Evolutionary conservation across 2,797 vertebrate species (phyloP).

Genomic region (Cirrhinus mrigala): DNA sequence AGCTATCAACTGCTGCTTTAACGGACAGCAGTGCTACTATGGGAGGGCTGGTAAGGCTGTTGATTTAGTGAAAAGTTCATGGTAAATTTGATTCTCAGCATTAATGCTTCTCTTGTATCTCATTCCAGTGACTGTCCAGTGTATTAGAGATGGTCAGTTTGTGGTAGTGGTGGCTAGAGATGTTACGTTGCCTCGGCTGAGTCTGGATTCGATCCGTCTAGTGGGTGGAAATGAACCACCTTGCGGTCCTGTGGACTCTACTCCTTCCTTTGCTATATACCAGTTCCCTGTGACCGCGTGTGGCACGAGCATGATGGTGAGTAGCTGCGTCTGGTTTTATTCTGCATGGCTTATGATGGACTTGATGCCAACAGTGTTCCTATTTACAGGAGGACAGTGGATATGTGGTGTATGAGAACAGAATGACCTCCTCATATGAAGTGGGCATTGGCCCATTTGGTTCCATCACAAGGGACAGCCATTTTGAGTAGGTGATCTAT

Average conservation of each 20-base stretch:
- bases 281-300: slow-evolving; percentile 73
- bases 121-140: slow-evolving; percentile 76
- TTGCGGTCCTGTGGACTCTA: slow-evolving; percentile 63
- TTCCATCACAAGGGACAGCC: slow-evolving; percentile 74
- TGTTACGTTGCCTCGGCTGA: slow-evolving; percentile 70
- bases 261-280: slow-evolving; percentile 71
- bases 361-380: neutral
- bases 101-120: slow-evolving; percentile 31
- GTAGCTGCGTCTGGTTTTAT: slow-evolving; percentile 2
- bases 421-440: slow-evolving; percentile 67
- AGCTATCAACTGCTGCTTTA: slow-evolving; percentile 72
- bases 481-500: slow-evolving; percentile 66
- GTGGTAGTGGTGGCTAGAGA: slow-evolving; percentile 74
- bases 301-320: slow-evolving; percentile 67
- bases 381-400: slow-evolving; percentile 67
- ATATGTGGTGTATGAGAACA: slow-evolving; percentile 72
- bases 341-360: neutral
- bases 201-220: slow-evolving; percentile 65
- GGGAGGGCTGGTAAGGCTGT: slow-evolving; percentile 68
- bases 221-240: slow-evolving; percentile 9
- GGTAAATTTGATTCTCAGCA: slow-evolving; percentile 14
- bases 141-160: slow-evolving; percentile 75
- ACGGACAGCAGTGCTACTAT: slow-evolving; percentile 72
- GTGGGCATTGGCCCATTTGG: slow-evolving; percentile 63
- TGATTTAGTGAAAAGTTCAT: neutral